Percentiles rank a stretch among this genome's conserved stretches.
phyloP scores from a whole-genome alignment of 2,113 vertebrate genomes.

The Nannobrachium achirus region DNA sequence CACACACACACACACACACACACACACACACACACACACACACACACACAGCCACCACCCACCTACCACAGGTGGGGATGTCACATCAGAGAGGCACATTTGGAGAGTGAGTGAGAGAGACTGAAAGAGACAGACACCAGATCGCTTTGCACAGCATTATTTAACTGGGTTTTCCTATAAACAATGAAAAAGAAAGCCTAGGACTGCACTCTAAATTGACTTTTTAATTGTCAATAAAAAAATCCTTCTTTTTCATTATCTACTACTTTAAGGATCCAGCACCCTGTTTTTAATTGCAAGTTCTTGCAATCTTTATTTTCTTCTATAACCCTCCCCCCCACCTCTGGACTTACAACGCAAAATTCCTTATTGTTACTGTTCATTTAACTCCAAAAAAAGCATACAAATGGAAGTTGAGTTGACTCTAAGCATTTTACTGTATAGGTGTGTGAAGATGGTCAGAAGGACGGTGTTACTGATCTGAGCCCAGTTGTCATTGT shows the following conservation, averaged over 20 bases:
- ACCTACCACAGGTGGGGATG: no score
- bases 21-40: not conserved
- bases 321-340: no score
- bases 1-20: not conserved
- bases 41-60: not conserved
- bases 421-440: no score
- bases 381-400: no score
- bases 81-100: no score
- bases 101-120: not conserved
- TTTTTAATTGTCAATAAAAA: no score
- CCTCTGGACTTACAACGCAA: no score
- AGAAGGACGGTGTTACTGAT: slow-evolving; percentile 32
- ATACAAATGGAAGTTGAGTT: no score
- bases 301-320: no score
- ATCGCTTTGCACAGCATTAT: not conserved
- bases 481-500: slow-evolving; percentile 21
- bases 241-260: no score
- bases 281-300: not conserved
- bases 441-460: not conserved
- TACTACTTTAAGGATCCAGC: not conserved
- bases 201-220: no score
- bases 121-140: not conserved
- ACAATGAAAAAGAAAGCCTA: not conserved
- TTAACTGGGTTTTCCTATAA: not conserved
- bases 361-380: no score